phyloP scores from a whole-genome alignment of 2,797 vertebrate genomes.

The Chrysolophus pictus region DNA sequence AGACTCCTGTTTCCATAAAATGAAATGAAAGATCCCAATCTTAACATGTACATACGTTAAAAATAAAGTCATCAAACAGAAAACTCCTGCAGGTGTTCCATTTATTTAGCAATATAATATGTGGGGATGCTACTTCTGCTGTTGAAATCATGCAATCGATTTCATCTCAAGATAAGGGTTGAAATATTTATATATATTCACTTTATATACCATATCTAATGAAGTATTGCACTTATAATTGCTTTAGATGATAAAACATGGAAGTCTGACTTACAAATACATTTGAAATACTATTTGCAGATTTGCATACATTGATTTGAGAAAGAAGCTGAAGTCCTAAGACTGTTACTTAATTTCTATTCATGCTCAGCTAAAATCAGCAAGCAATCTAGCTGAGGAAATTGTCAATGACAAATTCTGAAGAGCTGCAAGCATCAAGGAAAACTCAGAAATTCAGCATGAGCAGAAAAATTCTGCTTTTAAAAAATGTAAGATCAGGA shows the following conservation, averaged over 20 bases:
- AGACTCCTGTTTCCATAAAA: background rate
- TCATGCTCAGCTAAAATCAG: background rate
- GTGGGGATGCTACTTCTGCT: background rate
- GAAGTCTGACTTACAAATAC: background rate
- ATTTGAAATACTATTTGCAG: background rate
- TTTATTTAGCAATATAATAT: background rate
- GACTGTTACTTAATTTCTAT: background rate
- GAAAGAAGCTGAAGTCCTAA: background rate
- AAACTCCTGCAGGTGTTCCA: background rate
- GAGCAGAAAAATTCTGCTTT: background rate
- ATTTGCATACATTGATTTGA: background rate
- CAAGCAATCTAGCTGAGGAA: background rate
- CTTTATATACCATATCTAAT: background rate
- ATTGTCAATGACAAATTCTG: background rate
- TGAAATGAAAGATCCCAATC: background rate
- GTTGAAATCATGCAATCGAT: background rate
- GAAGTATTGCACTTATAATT: background rate
- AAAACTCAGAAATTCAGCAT: background rate
- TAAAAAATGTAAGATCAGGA: background rate
- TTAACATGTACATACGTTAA: background rate
- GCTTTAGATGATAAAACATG: background rate
- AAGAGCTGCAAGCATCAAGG: background rate
- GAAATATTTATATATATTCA: background rate
- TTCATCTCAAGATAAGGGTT: background rate
- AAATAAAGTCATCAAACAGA: background rate